These are phyloP conservation scores for Puntigrus tetrazona DNA, from an alignment of 2,113 vertebrate species.

Conservation along the genomic window DNA sequence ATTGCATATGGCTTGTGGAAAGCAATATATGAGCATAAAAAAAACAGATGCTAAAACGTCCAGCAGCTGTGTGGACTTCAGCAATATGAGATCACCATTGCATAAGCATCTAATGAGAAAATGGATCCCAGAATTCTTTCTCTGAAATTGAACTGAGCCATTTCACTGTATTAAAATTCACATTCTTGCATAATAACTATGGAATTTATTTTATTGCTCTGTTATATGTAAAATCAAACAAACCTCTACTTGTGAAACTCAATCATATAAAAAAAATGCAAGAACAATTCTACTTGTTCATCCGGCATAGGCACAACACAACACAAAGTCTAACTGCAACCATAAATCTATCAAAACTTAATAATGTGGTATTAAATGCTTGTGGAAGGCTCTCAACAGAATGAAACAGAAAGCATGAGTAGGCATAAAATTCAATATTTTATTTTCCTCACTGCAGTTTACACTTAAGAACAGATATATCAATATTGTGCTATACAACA, in stretches of 20 bases:
- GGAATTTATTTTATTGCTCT: constrained; percentile 9
- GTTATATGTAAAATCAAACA: background rate
- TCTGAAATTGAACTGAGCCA: background rate
- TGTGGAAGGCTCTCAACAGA: background rate
- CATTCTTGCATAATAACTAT: constrained; percentile 1
- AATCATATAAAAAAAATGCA: background rate
- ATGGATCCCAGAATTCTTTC: background rate
- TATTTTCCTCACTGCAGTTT: background rate
- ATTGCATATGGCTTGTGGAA: constrained; percentile 25
- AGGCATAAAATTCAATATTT: background rate
- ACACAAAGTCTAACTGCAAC: background rate
- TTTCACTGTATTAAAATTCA: background rate
- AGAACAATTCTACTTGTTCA: background rate
- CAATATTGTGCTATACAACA: background rate
- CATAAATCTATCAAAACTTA: background rate
- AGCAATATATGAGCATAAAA: constrained; percentile 8
- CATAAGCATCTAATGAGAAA: constrained; percentile 34
- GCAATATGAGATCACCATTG: constrained; percentile 36
- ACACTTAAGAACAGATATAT: background rate
- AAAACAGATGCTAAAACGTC: constrained; percentile 30
- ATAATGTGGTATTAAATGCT: constrained; percentile 11
- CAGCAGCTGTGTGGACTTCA: constrained; percentile 22
- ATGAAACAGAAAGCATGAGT: background rate
- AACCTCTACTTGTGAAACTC: background rate
- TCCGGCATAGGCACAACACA: background rate